Base-by-base conservation (phyloP, 2,113 vertebrate genomes). In the Megaleporinus macrocephalus region DNA sequence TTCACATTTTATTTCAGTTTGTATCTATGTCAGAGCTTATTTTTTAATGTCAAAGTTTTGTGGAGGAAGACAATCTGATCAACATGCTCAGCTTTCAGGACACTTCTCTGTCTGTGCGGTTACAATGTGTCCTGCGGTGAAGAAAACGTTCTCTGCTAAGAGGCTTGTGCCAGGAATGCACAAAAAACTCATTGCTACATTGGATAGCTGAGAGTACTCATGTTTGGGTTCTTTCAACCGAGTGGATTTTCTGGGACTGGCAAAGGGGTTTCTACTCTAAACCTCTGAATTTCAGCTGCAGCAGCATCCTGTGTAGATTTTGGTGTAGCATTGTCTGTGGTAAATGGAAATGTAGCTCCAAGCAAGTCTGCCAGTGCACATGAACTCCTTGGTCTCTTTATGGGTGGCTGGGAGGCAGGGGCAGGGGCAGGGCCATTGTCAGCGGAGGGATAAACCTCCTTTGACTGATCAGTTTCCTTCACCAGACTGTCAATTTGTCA, bases 51-150 rank as follows among this genome's bases (percentile, higher is more conserved):
- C 18, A 73, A 69, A 36, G 68, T 59, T 84, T 80, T 81, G 22
- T 81, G 53, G 29, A 80, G 27, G 44, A 84, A 81, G 30, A 84
- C 29, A 29, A 80, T 61, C 72, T 70, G 65, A 44, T 73, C 53
- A 75, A 71, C 69, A 49, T 84, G 62, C 72, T 70, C 83, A 47
- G 63, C 13, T 30, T 71, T 80, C 6, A 84, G 83, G n/a, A 30
- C 51, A 57, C 62, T 63, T 81, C 79, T 81, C n/a, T 84, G 63
- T 81, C n/a, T 84, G 63, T 65, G 78, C 83, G 29, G 72, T 76
- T 12, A 81, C 47, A 27, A 61, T 73, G 57, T 84, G 76, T 30
- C 51, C 59, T 63, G 78, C 82, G 4, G 83, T 73, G 24, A 33
- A 78, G 51, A 85, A 83, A 27, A 81, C 73, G 15, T 9, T 22